phyloP scores from a whole-genome alignment of 92 coral and sea anemone genomes.

The Porites cylindrica region DNA sequence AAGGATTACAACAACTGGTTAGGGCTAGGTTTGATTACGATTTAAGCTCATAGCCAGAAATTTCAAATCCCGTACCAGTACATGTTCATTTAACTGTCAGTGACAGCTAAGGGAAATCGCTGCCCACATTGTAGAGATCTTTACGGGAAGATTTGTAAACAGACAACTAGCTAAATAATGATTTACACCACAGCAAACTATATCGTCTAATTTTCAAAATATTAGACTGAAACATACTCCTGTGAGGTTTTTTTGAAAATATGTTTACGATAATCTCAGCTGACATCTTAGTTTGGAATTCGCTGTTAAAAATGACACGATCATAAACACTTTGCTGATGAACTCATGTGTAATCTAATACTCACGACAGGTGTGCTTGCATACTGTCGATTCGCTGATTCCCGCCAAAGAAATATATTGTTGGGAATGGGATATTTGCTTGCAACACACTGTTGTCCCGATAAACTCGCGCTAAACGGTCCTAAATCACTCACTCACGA shows the following conservation, averaged over 20 bases:
- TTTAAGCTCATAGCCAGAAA: constrained; percentile 3
- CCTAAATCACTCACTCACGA: too few relatives aligned
- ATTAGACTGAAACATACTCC: not conserved
- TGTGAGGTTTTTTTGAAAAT: not conserved
- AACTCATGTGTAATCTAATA: too few relatives aligned
- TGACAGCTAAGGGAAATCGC: not conserved
- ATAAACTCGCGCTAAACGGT: too few relatives aligned
- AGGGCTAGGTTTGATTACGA: constrained; percentile 14
- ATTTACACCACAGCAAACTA: not conserved
- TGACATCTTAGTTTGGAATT: not conserved
- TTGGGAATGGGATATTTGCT: too few relatives aligned
- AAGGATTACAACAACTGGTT: constrained; percentile 23
- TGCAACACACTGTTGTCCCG: too few relatives aligned
- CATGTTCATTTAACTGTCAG: not conserved
- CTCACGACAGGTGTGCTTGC: too few relatives aligned
- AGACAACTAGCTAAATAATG: too few relatives aligned
- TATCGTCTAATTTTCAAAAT: not conserved
- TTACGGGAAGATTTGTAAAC: too few relatives aligned
- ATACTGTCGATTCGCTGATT: too few relatives aligned
- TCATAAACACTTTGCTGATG: not conserved
- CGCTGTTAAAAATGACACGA: not conserved
- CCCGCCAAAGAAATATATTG: too few relatives aligned
- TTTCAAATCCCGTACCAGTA: constrained; percentile 4
- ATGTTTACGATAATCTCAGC: not conserved
- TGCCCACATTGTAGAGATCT: not conserved